These are phyloP conservation scores for Nesoenas mayeri DNA, from an alignment of 2,113 vertebrate species.

Conservation along the genomic window DNA sequence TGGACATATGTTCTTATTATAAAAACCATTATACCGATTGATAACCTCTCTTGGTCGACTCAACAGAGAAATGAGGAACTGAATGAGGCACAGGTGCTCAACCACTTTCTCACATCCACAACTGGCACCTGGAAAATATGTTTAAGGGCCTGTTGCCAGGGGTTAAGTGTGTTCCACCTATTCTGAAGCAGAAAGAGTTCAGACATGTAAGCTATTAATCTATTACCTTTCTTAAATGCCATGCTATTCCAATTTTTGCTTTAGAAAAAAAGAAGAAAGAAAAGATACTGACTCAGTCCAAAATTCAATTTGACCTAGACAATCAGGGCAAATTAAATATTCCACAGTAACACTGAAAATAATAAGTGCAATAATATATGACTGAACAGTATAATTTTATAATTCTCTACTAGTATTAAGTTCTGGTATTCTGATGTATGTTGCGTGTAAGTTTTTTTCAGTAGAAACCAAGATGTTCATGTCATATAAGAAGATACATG, in stretches of 20 bases:
- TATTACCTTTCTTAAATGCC: not conserved
- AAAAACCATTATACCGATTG: not conserved
- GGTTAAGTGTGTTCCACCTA: not conserved
- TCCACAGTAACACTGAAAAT: not conserved
- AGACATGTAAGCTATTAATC: not conserved
- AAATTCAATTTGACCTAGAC: not conserved
- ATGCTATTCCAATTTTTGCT: not conserved
- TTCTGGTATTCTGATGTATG: not conserved
- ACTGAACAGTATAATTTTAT: not conserved
- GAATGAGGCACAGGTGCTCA: conserved; percentile 1
- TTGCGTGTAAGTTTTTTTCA: not conserved
- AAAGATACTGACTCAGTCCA: not conserved
- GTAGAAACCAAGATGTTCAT: not conserved
- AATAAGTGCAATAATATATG: not conserved
- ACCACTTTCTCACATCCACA: not conserved
- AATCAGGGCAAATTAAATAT: not conserved
- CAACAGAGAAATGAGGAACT: not conserved
- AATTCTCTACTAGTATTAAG: not conserved
- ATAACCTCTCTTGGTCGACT: not conserved
- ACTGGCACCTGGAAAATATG: not conserved
- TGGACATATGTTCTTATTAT: not conserved
- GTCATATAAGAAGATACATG: not conserved
- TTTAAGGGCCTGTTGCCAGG: not conserved
- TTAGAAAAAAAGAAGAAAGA: not conserved
- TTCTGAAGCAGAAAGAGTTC: not conserved